These are phyloP conservation scores for Antechinus flavipes DNA, from an alignment of 2,113 vertebrate genomes.

Conservation along the genomic window DNA sequence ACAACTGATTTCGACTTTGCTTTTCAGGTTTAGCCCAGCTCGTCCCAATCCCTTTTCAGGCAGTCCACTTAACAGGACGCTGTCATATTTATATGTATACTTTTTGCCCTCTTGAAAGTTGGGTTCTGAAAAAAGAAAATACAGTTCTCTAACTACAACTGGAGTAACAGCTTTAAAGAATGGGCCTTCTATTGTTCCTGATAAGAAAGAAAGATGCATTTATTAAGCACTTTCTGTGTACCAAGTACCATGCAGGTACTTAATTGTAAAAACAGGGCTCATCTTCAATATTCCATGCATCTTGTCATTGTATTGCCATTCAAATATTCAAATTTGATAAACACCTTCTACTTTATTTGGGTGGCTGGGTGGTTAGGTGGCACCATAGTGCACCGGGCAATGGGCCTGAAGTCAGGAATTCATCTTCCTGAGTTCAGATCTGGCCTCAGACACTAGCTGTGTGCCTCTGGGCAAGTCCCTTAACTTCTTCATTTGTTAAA, in stretches of 20 bases:
- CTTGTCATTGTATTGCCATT: slow-evolving; percentile 25
- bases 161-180: slow-evolving; percentile 50
- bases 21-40: slow-evolving; percentile 79
- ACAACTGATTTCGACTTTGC: slow-evolving; percentile 80
- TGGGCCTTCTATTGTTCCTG: slow-evolving; percentile 63
- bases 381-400: too few relatives aligned
- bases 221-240: too few relatives aligned
- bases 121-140: slow-evolving; percentile 77
- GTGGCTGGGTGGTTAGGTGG: too few relatives aligned
- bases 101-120: slow-evolving; percentile 72
- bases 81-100: slow-evolving; percentile 80
- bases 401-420: too few relatives aligned
- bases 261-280: slow-evolving; percentile 61
- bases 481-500: too few relatives aligned
- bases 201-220: slow-evolving; percentile 41
- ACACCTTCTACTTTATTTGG: too few relatives aligned
- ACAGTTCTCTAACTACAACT: slow-evolving; percentile 51
- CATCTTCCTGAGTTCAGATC: too few relatives aligned
- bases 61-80: slow-evolving; percentile 70
- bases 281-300: slow-evolving; percentile 67
- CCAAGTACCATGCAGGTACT: background rate
- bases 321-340: too few relatives aligned
- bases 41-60: slow-evolving; percentile 74
- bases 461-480: too few relatives aligned
- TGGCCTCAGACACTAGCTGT: too few relatives aligned